Conservation (phyloP, 2,113 vertebrate genomes). For the Hypomesus transpacificus region DNA sequence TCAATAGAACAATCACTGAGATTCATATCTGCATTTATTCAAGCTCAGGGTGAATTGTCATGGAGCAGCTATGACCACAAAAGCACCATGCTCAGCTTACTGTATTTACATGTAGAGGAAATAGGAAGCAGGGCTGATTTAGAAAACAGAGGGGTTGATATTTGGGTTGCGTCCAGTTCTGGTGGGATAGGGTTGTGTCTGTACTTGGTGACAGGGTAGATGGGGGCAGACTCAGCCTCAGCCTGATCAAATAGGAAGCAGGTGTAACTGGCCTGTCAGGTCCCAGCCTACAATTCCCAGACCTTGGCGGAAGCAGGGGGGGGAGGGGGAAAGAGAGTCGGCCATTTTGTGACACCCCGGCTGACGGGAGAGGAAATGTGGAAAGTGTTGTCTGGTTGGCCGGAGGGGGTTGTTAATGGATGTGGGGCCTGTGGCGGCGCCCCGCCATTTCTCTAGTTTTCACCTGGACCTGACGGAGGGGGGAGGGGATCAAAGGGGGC, state of each 20-base stretch:
- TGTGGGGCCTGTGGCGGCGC: constrained; percentile 51
- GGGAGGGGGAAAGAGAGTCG: constrained; percentile 57
- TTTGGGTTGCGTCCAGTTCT: constrained; percentile 34
- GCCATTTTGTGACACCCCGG: constrained; percentile 61
- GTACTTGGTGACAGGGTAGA: background rate
- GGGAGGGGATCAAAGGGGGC: constrained; percentile 54
- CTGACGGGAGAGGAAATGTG: constrained; percentile 61
- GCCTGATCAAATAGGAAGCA: constrained; percentile 60
- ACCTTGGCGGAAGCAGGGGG: constrained; percentile 60
- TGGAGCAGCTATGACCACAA: too few relatives aligned
- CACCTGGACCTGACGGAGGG: constrained; percentile 36
- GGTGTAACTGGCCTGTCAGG: constrained; percentile 54
- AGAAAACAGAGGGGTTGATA: constrained; percentile 24
- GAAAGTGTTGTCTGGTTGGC: constrained; percentile 55
- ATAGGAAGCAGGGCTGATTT: constrained; percentile 10
- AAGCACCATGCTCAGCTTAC: too few relatives aligned
- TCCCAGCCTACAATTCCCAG: constrained; percentile 63
- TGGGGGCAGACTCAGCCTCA: background rate
- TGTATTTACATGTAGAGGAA: constrained; percentile 1
- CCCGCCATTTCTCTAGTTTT: constrained; percentile 3
- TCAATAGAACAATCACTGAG: too few relatives aligned
- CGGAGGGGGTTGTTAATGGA: constrained; percentile 61
- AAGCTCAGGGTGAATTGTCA: too few relatives aligned
- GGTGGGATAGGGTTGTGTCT: constrained; percentile 4
- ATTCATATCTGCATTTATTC: too few relatives aligned